These are phyloP conservation scores for Ochropleura leucogaster DNA, from an alignment of 2,888 invertebrate genomes.

Conservation along the genomic window DNA sequence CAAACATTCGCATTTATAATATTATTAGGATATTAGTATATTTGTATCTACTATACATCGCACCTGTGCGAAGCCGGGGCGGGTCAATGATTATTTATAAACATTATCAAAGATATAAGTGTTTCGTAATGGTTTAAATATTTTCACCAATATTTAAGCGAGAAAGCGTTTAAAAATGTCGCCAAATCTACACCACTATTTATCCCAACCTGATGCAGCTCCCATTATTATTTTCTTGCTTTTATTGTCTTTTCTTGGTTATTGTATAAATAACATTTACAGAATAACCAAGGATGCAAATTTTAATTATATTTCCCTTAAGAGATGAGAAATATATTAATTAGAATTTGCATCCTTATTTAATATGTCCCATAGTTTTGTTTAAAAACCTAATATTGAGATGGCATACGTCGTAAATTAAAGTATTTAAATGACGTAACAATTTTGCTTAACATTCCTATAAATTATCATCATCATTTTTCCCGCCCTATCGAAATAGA, in stretches of 20 bases:
- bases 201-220: background rate
- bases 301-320: too few species aligned
- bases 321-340: too few species aligned
- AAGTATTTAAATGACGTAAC: background rate
- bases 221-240: background rate
- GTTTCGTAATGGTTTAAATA: background rate
- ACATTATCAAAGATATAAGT: background rate
- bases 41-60: too few species aligned
- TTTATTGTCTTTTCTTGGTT: too few species aligned
- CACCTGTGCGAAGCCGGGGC: too few species aligned
- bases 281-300: too few species aligned
- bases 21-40: too few species aligned
- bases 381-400: background rate
- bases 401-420: background rate
- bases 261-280: too few species aligned
- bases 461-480: background rate
- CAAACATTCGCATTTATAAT: too few species aligned
- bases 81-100: slow-evolving; percentile 11
- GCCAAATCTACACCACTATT: background rate
- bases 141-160: background rate
- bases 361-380: background rate
- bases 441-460: background rate
- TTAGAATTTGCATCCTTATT: background rate
- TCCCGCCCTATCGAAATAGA: background rate
- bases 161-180: background rate